phyloP scores from a whole-genome alignment of 2,888 invertebrate species.

The Microctonus hyperodae region DNA sequence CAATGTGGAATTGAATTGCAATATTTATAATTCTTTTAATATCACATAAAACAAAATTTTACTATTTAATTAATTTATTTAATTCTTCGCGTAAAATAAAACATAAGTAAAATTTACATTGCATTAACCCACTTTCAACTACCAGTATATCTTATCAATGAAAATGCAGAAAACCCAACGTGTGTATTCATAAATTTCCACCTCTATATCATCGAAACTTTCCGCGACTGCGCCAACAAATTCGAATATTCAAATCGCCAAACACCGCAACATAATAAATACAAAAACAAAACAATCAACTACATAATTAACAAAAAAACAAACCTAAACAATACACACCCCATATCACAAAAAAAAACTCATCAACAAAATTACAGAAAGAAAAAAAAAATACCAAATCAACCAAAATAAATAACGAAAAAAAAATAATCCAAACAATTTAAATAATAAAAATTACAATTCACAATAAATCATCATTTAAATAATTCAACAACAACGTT shows the following conservation, averaged over 20 bases:
- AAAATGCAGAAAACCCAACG: background rate
- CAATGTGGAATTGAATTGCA: too few species aligned
- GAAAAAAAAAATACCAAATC: background rate
- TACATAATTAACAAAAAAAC: too few species aligned
- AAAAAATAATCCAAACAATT: too few species aligned
- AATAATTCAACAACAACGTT: slow-evolving; percentile 42
- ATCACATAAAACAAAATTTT: too few species aligned
- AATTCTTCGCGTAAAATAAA: too few species aligned
- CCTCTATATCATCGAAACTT: background rate
- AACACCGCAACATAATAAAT: background rate
- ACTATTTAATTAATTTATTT: too few species aligned
- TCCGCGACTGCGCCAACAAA: background rate
- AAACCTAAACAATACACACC: too few species aligned
- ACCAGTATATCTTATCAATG: background rate
- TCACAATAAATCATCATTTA: slow-evolving; percentile 10
- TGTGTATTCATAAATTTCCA: background rate
- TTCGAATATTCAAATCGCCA: background rate
- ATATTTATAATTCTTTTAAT: too few species aligned
- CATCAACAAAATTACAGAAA: background rate
- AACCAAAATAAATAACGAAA: too few species aligned
- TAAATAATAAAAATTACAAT: background rate
- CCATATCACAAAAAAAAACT: too few species aligned
- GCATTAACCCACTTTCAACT: background rate
- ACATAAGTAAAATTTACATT: background rate
- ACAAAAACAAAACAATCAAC: background rate